Evolutionary conservation across 2,797 vertebrate genomes (phyloP).

Genomic region (Melanogrammus aeglefinus): DNA sequence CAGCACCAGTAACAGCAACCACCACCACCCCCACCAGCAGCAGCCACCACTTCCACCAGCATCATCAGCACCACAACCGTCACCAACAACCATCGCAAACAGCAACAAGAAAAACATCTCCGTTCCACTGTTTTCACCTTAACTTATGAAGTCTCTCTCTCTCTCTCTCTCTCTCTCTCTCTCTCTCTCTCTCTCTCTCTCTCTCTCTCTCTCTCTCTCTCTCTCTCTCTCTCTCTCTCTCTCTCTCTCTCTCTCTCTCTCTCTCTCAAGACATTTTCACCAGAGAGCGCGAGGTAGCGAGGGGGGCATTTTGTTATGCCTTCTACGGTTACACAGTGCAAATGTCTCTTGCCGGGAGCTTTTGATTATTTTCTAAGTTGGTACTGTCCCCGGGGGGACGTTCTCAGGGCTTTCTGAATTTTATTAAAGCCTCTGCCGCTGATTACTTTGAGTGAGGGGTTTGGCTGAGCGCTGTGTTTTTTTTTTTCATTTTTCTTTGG

Average conservation of each 20-base stretch:
- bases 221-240: background rate
- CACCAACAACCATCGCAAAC: conserved; percentile 15
- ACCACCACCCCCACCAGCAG: conserved; percentile 29
- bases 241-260: too few species aligned
- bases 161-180: background rate
- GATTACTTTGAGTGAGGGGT: conserved; percentile 78
- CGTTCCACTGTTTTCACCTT: too few species aligned
- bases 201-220: too few species aligned
- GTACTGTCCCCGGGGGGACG: conserved; percentile 70
- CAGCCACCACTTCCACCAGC: conserved; percentile 34
- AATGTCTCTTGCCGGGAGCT: conserved; percentile 74
- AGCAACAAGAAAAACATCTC: too few species aligned
- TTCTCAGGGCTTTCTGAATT: conserved; percentile 78
- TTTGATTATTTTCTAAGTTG: conserved; percentile 80
- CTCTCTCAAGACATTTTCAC: too few species aligned
- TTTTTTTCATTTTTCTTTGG: too few species aligned
- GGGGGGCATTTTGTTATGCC: conserved; percentile 62
- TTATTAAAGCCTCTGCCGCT: conserved; percentile 82
- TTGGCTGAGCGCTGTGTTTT: too few species aligned
- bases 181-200: too few species aligned
- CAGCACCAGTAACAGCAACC: conserved; percentile 28
- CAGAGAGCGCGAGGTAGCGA: too few species aligned
- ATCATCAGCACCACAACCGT: conserved; percentile 14
- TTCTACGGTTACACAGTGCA: conserved; percentile 70
- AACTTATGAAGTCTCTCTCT: too few species aligned